phyloP scores from a whole-genome alignment of 2,797 vertebrate species.

The Perodicticus potto region DNA sequence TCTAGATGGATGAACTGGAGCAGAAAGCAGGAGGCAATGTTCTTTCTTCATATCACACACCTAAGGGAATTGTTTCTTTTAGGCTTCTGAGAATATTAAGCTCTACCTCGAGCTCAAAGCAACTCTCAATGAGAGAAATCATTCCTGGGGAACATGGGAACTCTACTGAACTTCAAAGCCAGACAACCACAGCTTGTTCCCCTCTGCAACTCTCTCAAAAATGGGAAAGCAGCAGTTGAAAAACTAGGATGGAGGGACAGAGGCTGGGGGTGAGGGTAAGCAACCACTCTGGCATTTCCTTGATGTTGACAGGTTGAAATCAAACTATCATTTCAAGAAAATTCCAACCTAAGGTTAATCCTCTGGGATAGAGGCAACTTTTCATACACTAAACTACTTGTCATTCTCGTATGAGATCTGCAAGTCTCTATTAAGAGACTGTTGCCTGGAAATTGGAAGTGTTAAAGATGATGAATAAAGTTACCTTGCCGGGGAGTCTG shows the following conservation, averaged over 20 bases:
- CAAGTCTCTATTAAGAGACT: not conserved
- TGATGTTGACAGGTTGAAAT: not conserved
- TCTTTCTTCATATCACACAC: constrained; percentile 54
- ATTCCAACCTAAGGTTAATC: not conserved
- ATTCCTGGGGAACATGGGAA: not conserved
- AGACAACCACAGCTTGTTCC: not conserved
- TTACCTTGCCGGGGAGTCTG: not conserved
- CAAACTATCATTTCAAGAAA: constrained; percentile 50
- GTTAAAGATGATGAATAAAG: not conserved
- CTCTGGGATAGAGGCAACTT: not conserved
- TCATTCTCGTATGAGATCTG: constrained; percentile 14
- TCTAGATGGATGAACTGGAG: constrained; percentile 53
- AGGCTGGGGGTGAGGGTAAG: not conserved
- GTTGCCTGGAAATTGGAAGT: constrained; percentile 4
- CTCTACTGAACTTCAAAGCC: not conserved
- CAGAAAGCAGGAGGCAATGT: constrained; percentile 55
- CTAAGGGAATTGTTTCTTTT: constrained; percentile 35
- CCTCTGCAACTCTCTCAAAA: constrained; percentile 52
- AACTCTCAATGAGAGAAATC: constrained; percentile 71
- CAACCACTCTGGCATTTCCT: constrained; percentile 37
- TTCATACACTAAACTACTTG: not conserved
- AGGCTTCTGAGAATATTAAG: constrained; percentile 63
- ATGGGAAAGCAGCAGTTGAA: not conserved
- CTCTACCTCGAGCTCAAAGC: constrained; percentile 68
- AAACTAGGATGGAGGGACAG: constrained; percentile 43